Conservation (phyloP, 1,140 invertebrate genomes). For the Brachionus manjavacas region DNA sequence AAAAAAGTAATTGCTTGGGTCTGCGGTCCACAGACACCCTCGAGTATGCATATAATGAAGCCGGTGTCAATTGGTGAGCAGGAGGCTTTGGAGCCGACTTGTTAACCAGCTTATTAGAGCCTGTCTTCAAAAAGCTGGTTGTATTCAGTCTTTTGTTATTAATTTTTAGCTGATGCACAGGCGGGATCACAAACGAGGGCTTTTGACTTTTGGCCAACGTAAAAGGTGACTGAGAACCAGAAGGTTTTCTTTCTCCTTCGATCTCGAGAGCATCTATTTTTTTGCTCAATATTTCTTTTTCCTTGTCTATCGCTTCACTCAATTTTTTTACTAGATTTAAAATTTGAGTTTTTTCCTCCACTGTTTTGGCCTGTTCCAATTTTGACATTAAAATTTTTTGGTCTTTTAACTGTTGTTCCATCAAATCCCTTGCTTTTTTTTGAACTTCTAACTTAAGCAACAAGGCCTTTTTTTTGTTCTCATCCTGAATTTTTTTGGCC, state of each 20-base stretch:
- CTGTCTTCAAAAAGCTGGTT: conserved; percentile 29
- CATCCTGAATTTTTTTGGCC: conserved; percentile 33
- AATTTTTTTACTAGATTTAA: conserved; percentile 32
- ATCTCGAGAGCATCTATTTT: neutral
- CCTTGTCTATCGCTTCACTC: conserved; percentile 33
- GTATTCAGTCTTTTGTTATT: conserved; percentile 16
- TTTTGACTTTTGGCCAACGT: neutral
- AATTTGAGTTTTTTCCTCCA: conserved; percentile 41
- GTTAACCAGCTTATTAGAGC: neutral
- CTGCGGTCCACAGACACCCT: conserved; percentile 21
- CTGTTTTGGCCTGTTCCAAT: conserved; percentile 10
- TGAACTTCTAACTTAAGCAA: conserved; percentile 10
- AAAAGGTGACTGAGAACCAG: neutral
- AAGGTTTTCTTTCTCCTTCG: neutral
- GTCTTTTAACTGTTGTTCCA: conserved; percentile 35
- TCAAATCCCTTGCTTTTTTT: conserved; percentile 15
- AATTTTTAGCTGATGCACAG: conserved; percentile 19
- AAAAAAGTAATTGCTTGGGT: neutral
- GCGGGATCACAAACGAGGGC: neutral
- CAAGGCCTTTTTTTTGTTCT: conserved; percentile 29
- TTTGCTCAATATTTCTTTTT: conserved; percentile 39
- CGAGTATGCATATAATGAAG: neutral
- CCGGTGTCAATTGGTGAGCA: neutral
- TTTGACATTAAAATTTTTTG: conserved; percentile 31
- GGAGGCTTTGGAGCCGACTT: neutral